Conservation (phyloP, 2,888 invertebrate species). For the Tachina lurida region DNA sequence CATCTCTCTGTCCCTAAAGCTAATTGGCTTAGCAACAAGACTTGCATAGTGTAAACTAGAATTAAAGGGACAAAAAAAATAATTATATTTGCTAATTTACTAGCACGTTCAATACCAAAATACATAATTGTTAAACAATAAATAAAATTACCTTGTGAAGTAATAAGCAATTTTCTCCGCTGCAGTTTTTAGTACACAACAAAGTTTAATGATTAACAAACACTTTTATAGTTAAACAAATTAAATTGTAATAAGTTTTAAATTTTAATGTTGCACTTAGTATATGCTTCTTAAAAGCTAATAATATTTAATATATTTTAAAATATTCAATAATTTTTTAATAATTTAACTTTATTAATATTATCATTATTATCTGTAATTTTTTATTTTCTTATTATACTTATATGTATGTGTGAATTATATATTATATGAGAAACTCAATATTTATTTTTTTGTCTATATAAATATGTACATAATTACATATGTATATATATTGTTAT, state of each 20-base stretch:
- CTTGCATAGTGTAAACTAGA: no score
- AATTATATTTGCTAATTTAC: constrained; percentile 36
- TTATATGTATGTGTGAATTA: background rate
- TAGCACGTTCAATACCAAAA: background rate
- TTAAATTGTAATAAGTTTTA: constrained; percentile 21
- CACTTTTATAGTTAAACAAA: constrained; percentile 16
- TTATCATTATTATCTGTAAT: background rate
- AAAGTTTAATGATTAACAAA: constrained; percentile 19
- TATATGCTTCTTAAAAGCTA: background rate
- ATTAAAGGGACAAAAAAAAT: background rate
- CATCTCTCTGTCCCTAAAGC: no score
- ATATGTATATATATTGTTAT: background rate
- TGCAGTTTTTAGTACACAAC: background rate
- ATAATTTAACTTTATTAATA: background rate
- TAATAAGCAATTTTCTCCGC: background rate
- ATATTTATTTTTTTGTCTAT: background rate
- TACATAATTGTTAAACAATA: constrained; percentile 32
- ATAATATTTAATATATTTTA: background rate
- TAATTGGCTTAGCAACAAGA: no score
- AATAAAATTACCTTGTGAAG: constrained; percentile 47
- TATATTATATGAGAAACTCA: background rate
- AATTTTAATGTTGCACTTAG: constrained; percentile 1
- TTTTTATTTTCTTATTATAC: background rate
- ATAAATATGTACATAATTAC: background rate
- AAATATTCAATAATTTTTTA: background rate